Percentiles rank a stretch among this genome's conserved stretches.
phyloP scores from a whole-genome alignment of 2,888 invertebrate species.

The Drosophila infuscata region DNA sequence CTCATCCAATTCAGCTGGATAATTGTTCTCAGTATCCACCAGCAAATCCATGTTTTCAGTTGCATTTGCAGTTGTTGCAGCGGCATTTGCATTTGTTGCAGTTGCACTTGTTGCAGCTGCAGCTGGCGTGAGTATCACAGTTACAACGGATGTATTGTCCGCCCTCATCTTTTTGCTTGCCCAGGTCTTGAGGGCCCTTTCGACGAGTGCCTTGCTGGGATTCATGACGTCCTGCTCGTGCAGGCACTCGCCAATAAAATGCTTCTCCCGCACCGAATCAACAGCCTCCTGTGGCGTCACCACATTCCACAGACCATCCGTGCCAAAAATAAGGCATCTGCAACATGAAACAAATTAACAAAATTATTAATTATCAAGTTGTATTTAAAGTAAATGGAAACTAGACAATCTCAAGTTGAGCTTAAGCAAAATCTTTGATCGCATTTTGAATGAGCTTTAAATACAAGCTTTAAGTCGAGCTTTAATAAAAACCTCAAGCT shows the following conservation, averaged over 20 bases:
- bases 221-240: constrained; percentile 86
- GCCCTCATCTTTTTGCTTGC: constrained; percentile 94
- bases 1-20: constrained; percentile 28
- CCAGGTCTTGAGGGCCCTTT: constrained; percentile 93
- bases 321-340: constrained; percentile 96
- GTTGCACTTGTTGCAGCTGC: constrained; percentile 9
- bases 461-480: background rate
- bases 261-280: constrained; percentile 92
- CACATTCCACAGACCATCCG: constrained; percentile 99
- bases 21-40: constrained; percentile 61
- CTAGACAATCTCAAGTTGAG: background rate
- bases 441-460: background rate
- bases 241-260: constrained; percentile 60
- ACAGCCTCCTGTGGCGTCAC: constrained; percentile 93
- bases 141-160: constrained; percentile 98
- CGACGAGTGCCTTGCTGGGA: constrained; percentile 95
- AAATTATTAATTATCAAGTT: background rate
- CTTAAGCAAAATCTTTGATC: background rate
- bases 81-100: constrained; percentile 9
- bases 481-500: background rate
- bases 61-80: constrained; percentile 15
- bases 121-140: constrained; percentile 87
- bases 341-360: background rate
- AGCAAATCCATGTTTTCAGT: constrained; percentile 33
- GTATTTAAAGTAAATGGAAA: background rate